phyloP scores from a whole-genome alignment of 2,888 invertebrate species.

The Tortricodes alternella region DNA sequence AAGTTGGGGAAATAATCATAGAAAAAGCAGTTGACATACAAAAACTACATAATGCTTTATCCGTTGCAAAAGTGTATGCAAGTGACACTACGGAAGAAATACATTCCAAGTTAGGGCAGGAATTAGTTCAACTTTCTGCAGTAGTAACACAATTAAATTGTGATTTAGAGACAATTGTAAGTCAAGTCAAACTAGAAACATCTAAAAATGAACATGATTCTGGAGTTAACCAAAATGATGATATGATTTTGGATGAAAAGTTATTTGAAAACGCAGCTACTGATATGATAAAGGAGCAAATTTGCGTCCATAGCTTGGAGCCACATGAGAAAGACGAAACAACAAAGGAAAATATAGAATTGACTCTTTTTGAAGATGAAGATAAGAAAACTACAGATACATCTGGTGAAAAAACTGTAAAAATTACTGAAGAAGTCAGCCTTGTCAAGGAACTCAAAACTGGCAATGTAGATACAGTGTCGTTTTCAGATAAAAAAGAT shows the following conservation, averaged over 20 bases:
- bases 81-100: conserved; percentile 13
- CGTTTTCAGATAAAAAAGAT: too few species aligned
- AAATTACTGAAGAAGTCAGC: too few species aligned
- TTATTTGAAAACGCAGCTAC: not conserved
- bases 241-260: not conserved
- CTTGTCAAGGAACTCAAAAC: too few species aligned
- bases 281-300: not conserved
- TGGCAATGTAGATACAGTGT: too few species aligned
- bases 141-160: not conserved
- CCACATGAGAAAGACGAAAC: too few species aligned
- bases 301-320: too few species aligned
- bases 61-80: conserved; percentile 16
- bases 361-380: not conserved
- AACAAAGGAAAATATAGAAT: too few species aligned
- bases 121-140: not conserved
- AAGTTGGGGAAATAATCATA: not conserved
- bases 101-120: conserved; percentile 1
- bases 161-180: conserved; percentile 13
- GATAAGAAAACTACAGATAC: not conserved
- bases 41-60: conserved; percentile 24
- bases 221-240: not conserved
- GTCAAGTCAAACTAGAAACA: not conserved
- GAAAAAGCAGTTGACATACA: conserved; percentile 5
- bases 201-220: not conserved
- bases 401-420: too few species aligned